Percentiles rank a stretch among this genome's conserved stretches.
Evolutionary conservation across 1,140 invertebrate genomes (phyloP).

Genomic region (Ridgeia piscesae): DNA sequence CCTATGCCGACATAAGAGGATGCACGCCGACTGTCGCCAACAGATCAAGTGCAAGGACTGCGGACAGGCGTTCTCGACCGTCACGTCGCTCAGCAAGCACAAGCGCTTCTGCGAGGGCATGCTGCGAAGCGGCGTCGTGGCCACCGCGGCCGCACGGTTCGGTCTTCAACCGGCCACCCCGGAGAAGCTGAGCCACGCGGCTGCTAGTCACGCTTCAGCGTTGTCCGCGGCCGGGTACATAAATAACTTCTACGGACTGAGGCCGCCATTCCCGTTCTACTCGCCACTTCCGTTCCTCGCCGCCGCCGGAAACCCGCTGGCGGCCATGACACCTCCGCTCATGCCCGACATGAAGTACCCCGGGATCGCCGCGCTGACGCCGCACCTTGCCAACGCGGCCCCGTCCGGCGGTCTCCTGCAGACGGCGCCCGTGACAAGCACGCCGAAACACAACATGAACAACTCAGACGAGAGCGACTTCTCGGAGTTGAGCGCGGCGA

Average conservation of each 20-base stretch:
- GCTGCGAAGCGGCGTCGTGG: slow-evolving; percentile 2
- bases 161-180: slow-evolving; percentile 24
- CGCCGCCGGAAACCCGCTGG: slow-evolving; percentile 28
- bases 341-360: slow-evolving; percentile 9
- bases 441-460: slow-evolving; percentile 27
- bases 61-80: slow-evolving; percentile 84
- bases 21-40: slow-evolving; percentile 79
- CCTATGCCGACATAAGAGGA: slow-evolving; percentile 96
- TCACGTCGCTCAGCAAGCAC: slow-evolving; percentile 71
- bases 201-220: slow-evolving; percentile 28
- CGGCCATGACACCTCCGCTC: slow-evolving; percentile 12
- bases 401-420: neutral
- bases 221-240: slow-evolving; percentile 42
- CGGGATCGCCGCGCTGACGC: neutral
- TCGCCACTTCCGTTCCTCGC: slow-evolving; percentile 39
- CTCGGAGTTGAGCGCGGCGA: slow-evolving; percentile 37
- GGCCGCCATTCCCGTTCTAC: slow-evolving; percentile 50
- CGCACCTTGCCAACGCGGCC: neutral
- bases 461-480: slow-evolving; percentile 32
- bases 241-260: slow-evolving; percentile 44
- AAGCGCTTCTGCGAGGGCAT: slow-evolving; percentile 64
- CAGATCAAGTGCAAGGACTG: slow-evolving; percentile 82
- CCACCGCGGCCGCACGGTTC: neutral
- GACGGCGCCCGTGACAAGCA: neutral
- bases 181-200: slow-evolving; percentile 10